A percentile compares a stretch with the other conserved stretches of the same genome.
phyloP scores from a whole-genome alignment of 2,888 invertebrate genomes.

The Lumbricus terrestris region DNA sequence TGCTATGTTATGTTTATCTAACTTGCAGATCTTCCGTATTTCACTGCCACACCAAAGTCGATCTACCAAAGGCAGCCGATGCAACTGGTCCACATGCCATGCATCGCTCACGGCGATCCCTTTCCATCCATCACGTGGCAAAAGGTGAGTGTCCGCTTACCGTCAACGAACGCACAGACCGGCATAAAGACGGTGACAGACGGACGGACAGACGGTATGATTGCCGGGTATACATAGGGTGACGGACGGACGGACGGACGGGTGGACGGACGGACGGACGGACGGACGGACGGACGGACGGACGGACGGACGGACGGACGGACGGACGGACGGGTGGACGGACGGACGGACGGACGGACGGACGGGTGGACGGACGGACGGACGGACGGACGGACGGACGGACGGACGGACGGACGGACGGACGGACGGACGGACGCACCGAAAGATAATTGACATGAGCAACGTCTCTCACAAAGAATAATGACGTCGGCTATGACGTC shows the following conservation, averaged over 20 bases:
- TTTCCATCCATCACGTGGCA: neutral
- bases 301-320: too few relatives aligned
- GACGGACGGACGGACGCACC: neutral
- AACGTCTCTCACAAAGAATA: neutral
- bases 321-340: too few relatives aligned
- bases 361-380: neutral
- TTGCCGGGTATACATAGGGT: too few relatives aligned
- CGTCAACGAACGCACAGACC: neutral
- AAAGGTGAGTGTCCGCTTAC: conserved; percentile 4
- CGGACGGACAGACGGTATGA: neutral
- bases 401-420: too few relatives aligned
- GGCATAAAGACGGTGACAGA: neutral
- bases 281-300: too few relatives aligned
- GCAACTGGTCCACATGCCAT: conserved; percentile 14
- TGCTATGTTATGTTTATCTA: neutral
- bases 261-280: too few relatives aligned
- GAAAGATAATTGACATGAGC: neutral
- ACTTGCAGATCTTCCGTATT: neutral
- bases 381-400: neutral
- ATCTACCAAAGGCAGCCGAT: neutral
- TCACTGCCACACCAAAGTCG: neutral
- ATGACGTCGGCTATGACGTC: too few relatives aligned
- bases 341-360: too few relatives aligned
- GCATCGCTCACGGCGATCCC: neutral
- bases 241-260: too few relatives aligned